A percentile compares a stretch with the other conserved stretches of the same genome.
Conservation (phyloP, 2,113 vertebrate genomes). For the Boleophthalmus pectinirostris region DNA sequence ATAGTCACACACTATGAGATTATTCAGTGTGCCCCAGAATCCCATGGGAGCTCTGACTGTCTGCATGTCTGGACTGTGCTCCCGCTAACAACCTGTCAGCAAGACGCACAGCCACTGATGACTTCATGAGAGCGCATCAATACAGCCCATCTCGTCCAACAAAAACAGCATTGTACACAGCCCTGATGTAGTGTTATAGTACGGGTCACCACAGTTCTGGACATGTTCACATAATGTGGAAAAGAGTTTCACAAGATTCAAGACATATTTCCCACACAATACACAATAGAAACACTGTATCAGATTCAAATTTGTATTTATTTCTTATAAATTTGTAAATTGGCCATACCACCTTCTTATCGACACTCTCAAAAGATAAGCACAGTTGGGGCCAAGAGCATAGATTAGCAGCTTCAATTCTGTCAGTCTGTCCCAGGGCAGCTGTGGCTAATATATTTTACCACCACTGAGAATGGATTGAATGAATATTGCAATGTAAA, state of each 20-base stretch:
- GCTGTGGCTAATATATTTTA: background rate
- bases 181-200: background rate
- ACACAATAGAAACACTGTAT: too few species aligned
- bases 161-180: background rate
- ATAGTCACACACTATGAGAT: conserved; percentile 49
- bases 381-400: too few species aligned
- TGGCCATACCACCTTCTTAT: too few species aligned
- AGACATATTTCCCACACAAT: too few species aligned
- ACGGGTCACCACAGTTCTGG: background rate
- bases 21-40: conserved; percentile 18
- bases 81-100: conserved; percentile 48
- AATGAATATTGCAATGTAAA: too few species aligned
- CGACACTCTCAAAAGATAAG: too few species aligned
- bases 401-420: too few species aligned
- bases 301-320: too few species aligned
- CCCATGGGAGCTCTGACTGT: conserved; percentile 19
- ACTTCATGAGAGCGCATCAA: conserved; percentile 43
- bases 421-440: background rate
- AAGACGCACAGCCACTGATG: conserved; percentile 25
- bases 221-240: background rate
- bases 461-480: too few species aligned
- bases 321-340: too few species aligned
- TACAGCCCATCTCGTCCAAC: background rate
- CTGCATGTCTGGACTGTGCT: conserved; percentile 36
- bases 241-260: background rate